phyloP scores from a whole-genome alignment of 2,888 invertebrate genomes.

The Platycheirus albimanus region DNA sequence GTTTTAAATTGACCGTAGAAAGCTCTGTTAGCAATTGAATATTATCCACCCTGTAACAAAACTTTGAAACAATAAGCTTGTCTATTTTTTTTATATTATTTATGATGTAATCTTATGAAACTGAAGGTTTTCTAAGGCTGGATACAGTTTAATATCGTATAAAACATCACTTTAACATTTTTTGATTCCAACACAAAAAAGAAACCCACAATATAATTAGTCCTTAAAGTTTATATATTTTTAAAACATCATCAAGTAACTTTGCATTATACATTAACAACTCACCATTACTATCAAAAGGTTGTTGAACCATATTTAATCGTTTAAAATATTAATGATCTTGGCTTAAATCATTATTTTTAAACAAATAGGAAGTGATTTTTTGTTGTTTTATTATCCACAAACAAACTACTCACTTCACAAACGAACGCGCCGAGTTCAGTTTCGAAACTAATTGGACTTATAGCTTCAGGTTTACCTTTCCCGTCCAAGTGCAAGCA shows the following conservation, averaged over 20 bases:
- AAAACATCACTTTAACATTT: no score
- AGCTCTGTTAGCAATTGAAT: no score
- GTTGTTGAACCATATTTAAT: slow-evolving; percentile 66
- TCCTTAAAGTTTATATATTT: no score
- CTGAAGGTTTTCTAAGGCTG: no score
- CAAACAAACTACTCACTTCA: slow-evolving; percentile 12
- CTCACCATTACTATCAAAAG: slow-evolving; percentile 65
- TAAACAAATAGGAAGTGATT: background rate
- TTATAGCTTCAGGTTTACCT: slow-evolving; percentile 32
- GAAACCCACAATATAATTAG: no score
- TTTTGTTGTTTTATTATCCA: background rate
- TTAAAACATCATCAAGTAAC: background rate
- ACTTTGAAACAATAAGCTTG: no score
- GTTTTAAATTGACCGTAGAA: no score
- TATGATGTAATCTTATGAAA: no score
- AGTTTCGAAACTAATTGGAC: slow-evolving; percentile 52
- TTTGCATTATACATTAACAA: background rate
- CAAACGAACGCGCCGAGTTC: slow-evolving; percentile 46
- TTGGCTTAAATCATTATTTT: slow-evolving; percentile 8
- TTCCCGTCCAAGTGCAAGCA: slow-evolving; percentile 34
- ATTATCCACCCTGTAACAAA: no score
- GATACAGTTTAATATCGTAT: no score
- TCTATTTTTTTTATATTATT: no score
- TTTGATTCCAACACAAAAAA: no score
- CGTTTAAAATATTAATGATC: slow-evolving; percentile 8